These are phyloP conservation scores for Morelia viridis DNA, from an alignment of 2,797 vertebrate genomes.

Conservation along the genomic window DNA sequence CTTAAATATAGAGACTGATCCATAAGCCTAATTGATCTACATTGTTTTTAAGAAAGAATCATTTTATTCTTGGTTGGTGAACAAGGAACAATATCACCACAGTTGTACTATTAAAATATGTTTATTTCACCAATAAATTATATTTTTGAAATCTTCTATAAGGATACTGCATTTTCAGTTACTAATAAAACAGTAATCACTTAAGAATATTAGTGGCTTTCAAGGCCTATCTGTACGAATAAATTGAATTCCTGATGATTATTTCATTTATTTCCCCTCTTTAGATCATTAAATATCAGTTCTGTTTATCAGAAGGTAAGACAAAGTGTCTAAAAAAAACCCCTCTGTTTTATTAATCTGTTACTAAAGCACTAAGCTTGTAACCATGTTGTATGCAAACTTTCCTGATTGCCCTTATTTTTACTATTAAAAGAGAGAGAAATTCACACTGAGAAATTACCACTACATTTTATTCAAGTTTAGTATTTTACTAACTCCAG, in stretches of 20 bases:
- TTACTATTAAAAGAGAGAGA: conserved; percentile 71
- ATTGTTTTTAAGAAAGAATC: conserved; percentile 34
- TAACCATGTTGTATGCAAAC: conserved; percentile 75
- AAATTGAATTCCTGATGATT: conserved; percentile 79
- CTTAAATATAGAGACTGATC: conserved; percentile 42
- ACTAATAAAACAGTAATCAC: conserved; percentile 71
- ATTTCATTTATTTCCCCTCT: conserved; percentile 84
- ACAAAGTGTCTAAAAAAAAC: conserved; percentile 79
- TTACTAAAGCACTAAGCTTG: conserved; percentile 76
- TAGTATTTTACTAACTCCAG: conserved; percentile 79
- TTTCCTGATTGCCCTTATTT: conserved; percentile 75
- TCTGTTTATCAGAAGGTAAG: conserved; percentile 99
- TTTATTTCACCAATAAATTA: conserved; percentile 45
- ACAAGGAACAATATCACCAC: conserved; percentile 19
- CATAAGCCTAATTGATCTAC: conserved; percentile 26
- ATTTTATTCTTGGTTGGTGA: conserved; percentile 31
- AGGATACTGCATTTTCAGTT: conserved; percentile 79
- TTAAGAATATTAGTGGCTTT: conserved; percentile 72
- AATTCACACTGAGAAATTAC: conserved; percentile 72
- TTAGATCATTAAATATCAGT: conserved; percentile 99
- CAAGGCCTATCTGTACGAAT: conserved; percentile 78
- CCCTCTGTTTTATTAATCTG: conserved; percentile 75
- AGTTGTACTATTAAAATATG: conserved; percentile 44
- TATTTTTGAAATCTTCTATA: conserved; percentile 52
- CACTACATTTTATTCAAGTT: conserved; percentile 72